Evolutionary conservation across 1,140 invertebrate genomes (phyloP), one percentile per base, ranked within the genome.

Genomic region (Drosophila kohkoa): DNA sequence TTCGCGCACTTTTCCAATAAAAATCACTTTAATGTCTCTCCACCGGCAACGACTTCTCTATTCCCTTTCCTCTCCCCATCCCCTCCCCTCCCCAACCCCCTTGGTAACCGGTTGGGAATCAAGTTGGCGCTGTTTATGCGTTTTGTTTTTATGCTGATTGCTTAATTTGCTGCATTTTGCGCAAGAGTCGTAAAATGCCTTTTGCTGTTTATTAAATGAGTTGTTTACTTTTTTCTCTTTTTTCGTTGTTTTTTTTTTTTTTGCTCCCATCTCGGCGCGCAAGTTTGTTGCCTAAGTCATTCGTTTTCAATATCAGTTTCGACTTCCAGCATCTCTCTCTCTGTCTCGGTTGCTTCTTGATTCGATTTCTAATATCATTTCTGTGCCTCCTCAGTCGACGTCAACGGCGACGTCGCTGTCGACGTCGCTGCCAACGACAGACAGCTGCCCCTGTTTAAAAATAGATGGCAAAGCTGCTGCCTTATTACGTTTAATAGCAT

Each of bases 251-350:
- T 41, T n/a, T n/a, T 2, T 41, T 10, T 41, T 11, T 41, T 10
- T 8, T 32, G 30, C 8, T 25, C 20, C 20, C 20, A 3, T 43
- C 41, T 43, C n/a, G 41, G 41, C 60, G 48, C 55, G 51, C 78
- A 81, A 89, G 90, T 92, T 91, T 81, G 81, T 89, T 88, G 75
- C 90, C 82, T 82, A 83, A 92, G 85, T 92, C 88, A 92, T 92
- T 92, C 76, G 82, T 80, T 69, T 43, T 60, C 32, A 38, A 11
- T 41, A 41, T 11, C 45, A 48, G 5, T 11, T 48, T 55, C 52
- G 8, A 16, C 25, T 3, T 11, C 25, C 20, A n/a, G 30, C 46
- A 43, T 11, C 32, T 35, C 41, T 48, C 1, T 25, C 58, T 15
- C 20, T 20, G 1, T 13, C 28, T 30, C 13, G 11, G 11, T 20